Evolutionary conservation across 1,140 invertebrate genomes (phyloP), one percentile per base, ranked within the genome.

Genomic region (Apis cerana): DNA sequence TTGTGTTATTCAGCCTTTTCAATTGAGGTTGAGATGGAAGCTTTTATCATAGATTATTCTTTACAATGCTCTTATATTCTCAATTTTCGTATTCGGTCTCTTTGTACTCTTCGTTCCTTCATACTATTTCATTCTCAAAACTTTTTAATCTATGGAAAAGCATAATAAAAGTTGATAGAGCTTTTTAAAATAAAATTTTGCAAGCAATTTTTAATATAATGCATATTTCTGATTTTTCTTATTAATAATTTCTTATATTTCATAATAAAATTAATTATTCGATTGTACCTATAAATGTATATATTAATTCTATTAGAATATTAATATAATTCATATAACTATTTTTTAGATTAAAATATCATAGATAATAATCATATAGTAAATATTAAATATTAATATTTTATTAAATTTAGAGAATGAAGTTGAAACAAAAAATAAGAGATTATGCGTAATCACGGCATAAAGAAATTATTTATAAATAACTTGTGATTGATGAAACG

Each of bases 31-130:
- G 50, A 62, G 79, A 80, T n/a, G 50, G 52, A 48, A 65, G 59
- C 79, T 75, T 80, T 75, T 75, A 80, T 75, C 70, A 23, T 17
- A 56, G 52, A 80, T 75, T 80, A 80, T 64, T 80, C 50, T 62
- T n/a, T 56, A 56, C 21, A 15, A 64, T 48, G 52, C 52, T 80
- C 48, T 65, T 65, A 56, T 74, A 74, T 48, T 80, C 52, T 75
- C 79, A 80, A 65, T 65, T 80, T 80, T 56, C 70, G 70, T 80
- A 65, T 23, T 58, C 69, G 23, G 11, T 8, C 43, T 21, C n/a
- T n/a, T 56, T 64, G 13, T 62, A 13, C 15, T 3, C 21, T 23
- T 52, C 56, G 43, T 71, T n/a, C 19, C 3, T 61, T 33, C 10
- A 54, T 21, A 43, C 1, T 48, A 9, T 67, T 48, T 11, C 21